Base-by-base conservation (phyloP, 2,888 invertebrate genomes). In the Anoplius nigerrimus region DNA sequence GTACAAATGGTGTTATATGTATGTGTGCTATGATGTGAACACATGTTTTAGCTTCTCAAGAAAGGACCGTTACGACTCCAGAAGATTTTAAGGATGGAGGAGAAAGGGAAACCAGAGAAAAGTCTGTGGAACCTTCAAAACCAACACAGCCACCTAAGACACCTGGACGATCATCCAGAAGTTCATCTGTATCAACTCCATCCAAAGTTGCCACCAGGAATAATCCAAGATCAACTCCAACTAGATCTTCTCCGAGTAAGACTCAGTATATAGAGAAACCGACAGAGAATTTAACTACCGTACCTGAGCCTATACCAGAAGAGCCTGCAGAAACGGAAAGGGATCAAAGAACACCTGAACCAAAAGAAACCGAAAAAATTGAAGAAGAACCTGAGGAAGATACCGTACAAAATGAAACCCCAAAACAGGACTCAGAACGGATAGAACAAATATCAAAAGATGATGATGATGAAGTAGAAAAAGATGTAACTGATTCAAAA, bases 151-250 rank as follows among this genome's bases (percentile, higher is more conserved):
- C 83, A 1, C 82, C 83, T 0, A 83, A 82, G 71, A 84, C 86
- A 3, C 80, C 86, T 2, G 81, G 83, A n/a, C 75, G 86, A 48
- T 82, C 85, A 0, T 81, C 86, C 5, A 84, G 83, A 52, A 73
- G 74, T n/a, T 80, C 81, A 0, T 66, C 82, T 0, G 59, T 76
- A 27, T 66, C 78, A 3, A 81, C 84, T 1, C 81, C 83, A 0
- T 72, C 69, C 4, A 76, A 74, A 56, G 56, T 69, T 52, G 65
- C 76, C 0, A 71, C 79, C 0, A 70, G 75, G 51, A 80, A 75
- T 43, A 65, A 75, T 2, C 64, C 79, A 0, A 79, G 75, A 34
- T 34, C 34, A 34, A 34, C 34, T 11, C 11, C 34, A 11, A 11
- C 34, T 8, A 34, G 8, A 22, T 68, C 67, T 0, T 72, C 77